phyloP scores from a whole-genome alignment of 2,113 vertebrate species.

The Silurus glanis region DNA sequence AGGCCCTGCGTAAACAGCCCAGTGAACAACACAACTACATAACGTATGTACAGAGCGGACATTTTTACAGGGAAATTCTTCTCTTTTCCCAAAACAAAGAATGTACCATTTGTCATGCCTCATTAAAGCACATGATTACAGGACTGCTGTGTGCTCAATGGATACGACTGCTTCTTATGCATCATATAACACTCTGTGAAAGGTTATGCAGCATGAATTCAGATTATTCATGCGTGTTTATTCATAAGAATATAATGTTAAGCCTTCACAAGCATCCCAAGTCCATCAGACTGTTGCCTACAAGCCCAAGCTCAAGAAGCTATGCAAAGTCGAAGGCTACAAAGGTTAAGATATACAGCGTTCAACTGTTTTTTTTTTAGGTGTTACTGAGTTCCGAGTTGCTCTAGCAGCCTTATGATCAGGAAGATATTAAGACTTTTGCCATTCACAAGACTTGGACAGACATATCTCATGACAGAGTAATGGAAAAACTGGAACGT shows the following conservation, averaged over 20 bases:
- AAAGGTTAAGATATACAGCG: background rate
- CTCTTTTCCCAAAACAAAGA: background rate
- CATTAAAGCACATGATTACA: constrained; percentile 6
- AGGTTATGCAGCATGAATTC: background rate
- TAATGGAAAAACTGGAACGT: background rate
- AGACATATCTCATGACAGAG: background rate
- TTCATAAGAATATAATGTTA: background rate
- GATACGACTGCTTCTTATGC: background rate
- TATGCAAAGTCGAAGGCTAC: background rate
- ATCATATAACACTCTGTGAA: background rate
- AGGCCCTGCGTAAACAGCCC: background rate
- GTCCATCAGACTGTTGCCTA: background rate
- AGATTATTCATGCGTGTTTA: background rate
- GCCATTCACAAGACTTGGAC: background rate
- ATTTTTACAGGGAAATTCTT: background rate
- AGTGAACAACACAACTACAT: background rate
- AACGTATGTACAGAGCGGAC: background rate
- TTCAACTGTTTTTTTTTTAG: background rate
- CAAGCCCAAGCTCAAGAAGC: background rate
- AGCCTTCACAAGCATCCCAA: background rate
- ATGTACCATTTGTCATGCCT: background rate
- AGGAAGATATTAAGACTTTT: background rate
- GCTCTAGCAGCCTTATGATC: background rate
- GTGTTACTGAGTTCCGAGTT: background rate
- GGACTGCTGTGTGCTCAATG: background rate